Evolutionary conservation across 2,797 vertebrate species (phyloP).

Genomic region (Protonibea diacanthus): DNA sequence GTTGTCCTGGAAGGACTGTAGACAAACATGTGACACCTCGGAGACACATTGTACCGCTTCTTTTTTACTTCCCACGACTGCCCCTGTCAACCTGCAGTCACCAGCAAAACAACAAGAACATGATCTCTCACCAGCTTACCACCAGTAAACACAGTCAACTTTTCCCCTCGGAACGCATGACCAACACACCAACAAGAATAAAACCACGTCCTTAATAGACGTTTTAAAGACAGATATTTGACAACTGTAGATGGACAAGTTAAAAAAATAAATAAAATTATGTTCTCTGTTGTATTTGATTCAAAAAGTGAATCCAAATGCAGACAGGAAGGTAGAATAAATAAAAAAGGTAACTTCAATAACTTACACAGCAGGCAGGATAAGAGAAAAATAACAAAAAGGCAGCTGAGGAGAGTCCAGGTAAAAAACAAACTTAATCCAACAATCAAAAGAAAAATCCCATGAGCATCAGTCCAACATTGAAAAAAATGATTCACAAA

Average conservation of each 20-base stretch:
- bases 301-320: too few relatives aligned
- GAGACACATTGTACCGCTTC: neutral
- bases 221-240: neutral
- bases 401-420: too few relatives aligned
- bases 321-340: too few relatives aligned
- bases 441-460: too few relatives aligned
- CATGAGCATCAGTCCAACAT: too few relatives aligned
- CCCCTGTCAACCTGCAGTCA: neutral
- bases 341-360: too few relatives aligned
- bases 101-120: neutral
- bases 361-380: too few relatives aligned
- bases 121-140: neutral
- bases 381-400: too few relatives aligned
- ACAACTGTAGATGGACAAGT: neutral
- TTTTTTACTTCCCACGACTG: neutral
- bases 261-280: too few relatives aligned
- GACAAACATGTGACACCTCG: neutral
- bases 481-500: too few relatives aligned
- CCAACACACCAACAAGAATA: neutral
- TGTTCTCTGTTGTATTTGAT: too few relatives aligned
- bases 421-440: too few relatives aligned
- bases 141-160: neutral
- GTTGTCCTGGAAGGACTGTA: neutral
- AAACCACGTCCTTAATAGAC: neutral
- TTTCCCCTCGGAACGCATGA: neutral